Percentiles rank a stretch among this genome's conserved stretches.
Evolutionary conservation across 2,888 invertebrate species (phyloP).

Genomic region (Mythimna pallens): DNA sequence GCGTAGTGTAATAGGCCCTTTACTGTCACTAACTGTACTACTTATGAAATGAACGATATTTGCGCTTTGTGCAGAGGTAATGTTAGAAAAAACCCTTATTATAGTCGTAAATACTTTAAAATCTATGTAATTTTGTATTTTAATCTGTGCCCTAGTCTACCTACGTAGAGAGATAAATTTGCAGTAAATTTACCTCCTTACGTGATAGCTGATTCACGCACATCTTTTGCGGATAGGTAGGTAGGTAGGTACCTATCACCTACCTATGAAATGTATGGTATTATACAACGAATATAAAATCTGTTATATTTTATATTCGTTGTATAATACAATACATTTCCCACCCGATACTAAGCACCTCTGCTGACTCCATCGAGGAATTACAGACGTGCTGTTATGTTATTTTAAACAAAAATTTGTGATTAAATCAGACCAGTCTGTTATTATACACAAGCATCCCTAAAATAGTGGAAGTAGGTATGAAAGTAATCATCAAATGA

Average conservation of each 20-base stretch:
- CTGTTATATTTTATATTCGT: no score
- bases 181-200: background rate
- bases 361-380: background rate
- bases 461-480: background rate
- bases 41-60: slow-evolving; percentile 10
- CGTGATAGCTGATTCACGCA: background rate
- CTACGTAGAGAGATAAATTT: background rate
- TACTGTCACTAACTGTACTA: no score
- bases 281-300: no score
- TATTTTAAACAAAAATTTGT: background rate
- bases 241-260: no score
- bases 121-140: background rate
- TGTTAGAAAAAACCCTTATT: background rate
- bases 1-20: no score
- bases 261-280: no score
- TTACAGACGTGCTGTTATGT: background rate
- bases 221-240: no score
- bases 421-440: no score
- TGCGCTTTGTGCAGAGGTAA: slow-evolving; percentile 3
- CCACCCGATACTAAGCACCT: background rate
- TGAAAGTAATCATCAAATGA: no score
- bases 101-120: background rate
- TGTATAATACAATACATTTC: no score
- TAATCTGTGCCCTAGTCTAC: background rate
- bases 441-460: background rate